These are phyloP conservation scores for Pygoscelis adeliae DNA, from an alignment of 2,113 vertebrate species.

Conservation along the genomic window DNA sequence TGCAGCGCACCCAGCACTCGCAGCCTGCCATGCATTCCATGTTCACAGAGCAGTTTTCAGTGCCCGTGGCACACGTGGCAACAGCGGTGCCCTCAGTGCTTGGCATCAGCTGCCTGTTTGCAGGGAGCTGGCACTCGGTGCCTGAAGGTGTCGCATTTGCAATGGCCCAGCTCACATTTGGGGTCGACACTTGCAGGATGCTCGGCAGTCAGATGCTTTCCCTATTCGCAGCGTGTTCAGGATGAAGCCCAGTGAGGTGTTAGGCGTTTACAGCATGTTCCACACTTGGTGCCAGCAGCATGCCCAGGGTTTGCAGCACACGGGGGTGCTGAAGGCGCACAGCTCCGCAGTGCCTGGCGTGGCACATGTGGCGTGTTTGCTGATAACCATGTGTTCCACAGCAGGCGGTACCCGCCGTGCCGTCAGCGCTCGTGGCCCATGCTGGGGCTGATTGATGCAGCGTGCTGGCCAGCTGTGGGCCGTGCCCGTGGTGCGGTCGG, in stretches of 20 bases:
- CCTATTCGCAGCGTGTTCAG: accelerated
- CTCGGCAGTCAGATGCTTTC: accelerated
- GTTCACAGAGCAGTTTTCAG: neutral
- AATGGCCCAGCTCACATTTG: neutral
- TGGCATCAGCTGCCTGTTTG: accelerated
- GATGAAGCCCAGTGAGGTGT: neutral
- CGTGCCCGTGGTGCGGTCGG: accelerated
- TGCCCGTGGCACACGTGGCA: neutral
- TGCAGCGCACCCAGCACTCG: neutral
- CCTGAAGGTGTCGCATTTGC: accelerated
- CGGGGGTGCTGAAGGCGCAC: accelerated
- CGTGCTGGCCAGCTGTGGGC: neutral
- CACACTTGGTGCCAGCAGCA: accelerated
- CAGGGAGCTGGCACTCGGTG: neutral
- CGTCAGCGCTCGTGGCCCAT: accelerated
- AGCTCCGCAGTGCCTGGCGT: neutral
- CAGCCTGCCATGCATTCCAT: accelerated
- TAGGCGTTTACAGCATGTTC: accelerated
- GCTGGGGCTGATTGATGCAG: neutral
- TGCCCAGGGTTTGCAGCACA: neutral
- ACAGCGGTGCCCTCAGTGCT: accelerated
- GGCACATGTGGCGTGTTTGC: accelerated
- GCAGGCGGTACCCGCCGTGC: neutral
- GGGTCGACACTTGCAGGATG: accelerated
- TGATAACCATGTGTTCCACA: neutral